These are phyloP conservation scores for Aeoliscus strigatus DNA, from an alignment of 2,797 vertebrate genomes.

Conservation along the genomic window DNA sequence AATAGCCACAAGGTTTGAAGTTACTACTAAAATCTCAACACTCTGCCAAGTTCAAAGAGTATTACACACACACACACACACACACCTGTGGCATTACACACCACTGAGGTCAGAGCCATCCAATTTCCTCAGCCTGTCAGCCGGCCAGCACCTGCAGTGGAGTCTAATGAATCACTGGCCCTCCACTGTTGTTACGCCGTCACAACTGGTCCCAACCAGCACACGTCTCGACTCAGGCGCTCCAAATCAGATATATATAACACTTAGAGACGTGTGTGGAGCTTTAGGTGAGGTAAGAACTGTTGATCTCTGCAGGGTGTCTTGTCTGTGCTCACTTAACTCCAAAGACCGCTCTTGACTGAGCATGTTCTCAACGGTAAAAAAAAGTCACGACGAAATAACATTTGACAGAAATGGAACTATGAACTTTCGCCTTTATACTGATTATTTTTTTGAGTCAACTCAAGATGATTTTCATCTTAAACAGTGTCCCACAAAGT, in stretches of 20 bases:
- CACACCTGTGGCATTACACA: conserved; percentile 22
- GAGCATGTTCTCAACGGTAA: neutral
- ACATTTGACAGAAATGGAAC: neutral
- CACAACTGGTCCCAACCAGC: conserved; percentile 24
- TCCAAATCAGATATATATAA: conserved; percentile 46
- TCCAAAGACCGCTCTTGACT: too few relatives aligned
- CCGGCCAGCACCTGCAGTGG: conserved; percentile 28
- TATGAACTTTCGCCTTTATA: too few relatives aligned
- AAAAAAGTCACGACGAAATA: neutral
- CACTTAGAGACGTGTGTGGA: conserved; percentile 35
- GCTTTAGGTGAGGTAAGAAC: conserved; percentile 8
- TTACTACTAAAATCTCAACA: conserved; percentile 3
- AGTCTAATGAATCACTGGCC: conserved; percentile 52
- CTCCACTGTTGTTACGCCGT: conserved; percentile 25
- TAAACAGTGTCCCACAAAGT: too few relatives aligned
- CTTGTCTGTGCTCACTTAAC: conserved; percentile 9
- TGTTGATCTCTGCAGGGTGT: conserved; percentile 7
- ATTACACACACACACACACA: neutral
- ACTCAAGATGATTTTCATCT: too few relatives aligned
- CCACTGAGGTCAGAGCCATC: conserved; percentile 51
- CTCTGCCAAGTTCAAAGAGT: conserved; percentile 13
- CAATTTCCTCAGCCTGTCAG: conserved; percentile 37
- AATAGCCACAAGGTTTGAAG: conserved; percentile 8
- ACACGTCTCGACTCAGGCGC: conserved; percentile 29
- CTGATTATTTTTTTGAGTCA: too few relatives aligned